Percentiles rank a stretch among this genome's conserved stretches.
phyloP scores from a whole-genome alignment of 2,888 invertebrate genomes.

The Tetrapedia diversipes region DNA sequence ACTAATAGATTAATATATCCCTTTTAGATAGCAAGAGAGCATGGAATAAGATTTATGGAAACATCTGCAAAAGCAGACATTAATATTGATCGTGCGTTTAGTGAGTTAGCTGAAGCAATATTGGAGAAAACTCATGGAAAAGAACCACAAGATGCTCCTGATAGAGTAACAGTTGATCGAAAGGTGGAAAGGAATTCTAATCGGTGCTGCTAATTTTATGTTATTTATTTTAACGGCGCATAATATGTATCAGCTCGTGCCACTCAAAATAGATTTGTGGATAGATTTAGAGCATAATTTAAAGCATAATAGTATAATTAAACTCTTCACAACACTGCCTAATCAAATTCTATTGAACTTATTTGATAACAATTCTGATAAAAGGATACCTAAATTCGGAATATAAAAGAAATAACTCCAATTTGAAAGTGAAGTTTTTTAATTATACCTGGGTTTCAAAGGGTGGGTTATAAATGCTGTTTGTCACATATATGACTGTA shows the following conservation, averaged over 20 bases:
- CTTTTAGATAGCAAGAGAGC: slow-evolving; percentile 96
- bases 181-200: slow-evolving; percentile 87
- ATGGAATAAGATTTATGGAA: slow-evolving; percentile 98
- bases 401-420: slow-evolving; percentile 22
- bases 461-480: slow-evolving; percentile 55
- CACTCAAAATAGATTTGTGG: slow-evolving; percentile 76
- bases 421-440: slow-evolving; percentile 55
- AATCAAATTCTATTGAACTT: slow-evolving; percentile 55
- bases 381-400: slow-evolving; percentile 29
- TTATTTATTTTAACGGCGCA: slow-evolving; percentile 70
- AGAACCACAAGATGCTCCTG: slow-evolving; percentile 90
- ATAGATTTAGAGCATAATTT: slow-evolving; percentile 74
- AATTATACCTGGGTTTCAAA: slow-evolving; percentile 54
- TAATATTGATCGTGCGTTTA: slow-evolving; percentile 98
- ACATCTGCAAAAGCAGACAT: slow-evolving; percentile 98
- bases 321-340: slow-evolving; percentile 71
- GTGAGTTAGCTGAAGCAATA: slow-evolving; percentile 96
- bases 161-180: slow-evolving; percentile 89
- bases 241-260: slow-evolving; percentile 75
- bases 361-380: slow-evolving; percentile 46
- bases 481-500: slow-evolving; percentile 60
- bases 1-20: background rate
- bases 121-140: slow-evolving; percentile 94
- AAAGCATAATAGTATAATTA: slow-evolving; percentile 69
- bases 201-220: slow-evolving; percentile 84